phyloP scores from a whole-genome alignment of 2,113 vertebrate genomes.

The Aldabrachelys gigantea region DNA sequence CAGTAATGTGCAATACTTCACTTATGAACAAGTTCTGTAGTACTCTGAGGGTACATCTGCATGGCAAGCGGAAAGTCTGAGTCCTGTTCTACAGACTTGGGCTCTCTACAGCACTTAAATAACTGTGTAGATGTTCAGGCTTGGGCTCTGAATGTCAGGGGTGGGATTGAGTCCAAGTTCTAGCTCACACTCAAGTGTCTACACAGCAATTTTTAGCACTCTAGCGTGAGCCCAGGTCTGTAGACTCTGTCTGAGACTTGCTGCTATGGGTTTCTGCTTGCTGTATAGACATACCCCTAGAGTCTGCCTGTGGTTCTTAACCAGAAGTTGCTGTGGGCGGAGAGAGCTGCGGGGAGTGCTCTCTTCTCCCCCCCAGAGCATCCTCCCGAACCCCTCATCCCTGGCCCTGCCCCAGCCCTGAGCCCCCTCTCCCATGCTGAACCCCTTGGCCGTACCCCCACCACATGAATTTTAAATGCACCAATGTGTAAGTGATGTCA shows the following conservation, averaged over 20 bases:
- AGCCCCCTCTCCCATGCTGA: too few relatives aligned
- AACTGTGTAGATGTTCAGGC: neutral
- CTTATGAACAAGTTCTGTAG: neutral
- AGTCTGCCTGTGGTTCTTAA: neutral
- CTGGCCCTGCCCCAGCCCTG: too few relatives aligned
- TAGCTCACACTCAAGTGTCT: neutral
- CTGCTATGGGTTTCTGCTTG: neutral
- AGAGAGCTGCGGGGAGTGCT: too few relatives aligned
- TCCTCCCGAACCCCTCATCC: too few relatives aligned
- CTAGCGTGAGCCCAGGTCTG: neutral
- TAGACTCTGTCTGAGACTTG: neutral
- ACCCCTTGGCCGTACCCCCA: too few relatives aligned
- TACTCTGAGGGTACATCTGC: neutral
- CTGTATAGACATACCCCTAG: neutral
- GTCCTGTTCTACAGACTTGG: neutral
- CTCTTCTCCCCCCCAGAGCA: too few relatives aligned
- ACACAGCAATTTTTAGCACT: neutral
- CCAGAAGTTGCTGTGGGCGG: neutral
- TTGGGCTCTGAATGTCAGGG: neutral
- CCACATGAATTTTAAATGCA: too few relatives aligned
- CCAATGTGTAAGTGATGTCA: too few relatives aligned
- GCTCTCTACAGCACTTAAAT: neutral
- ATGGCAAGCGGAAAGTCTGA: neutral
- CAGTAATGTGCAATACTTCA: neutral
- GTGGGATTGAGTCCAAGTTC: neutral